These are phyloP conservation scores for Hydrozoanthus tunicans DNA, from an alignment of 64 coral and sea anemone genomes.

Conservation along the genomic window DNA sequence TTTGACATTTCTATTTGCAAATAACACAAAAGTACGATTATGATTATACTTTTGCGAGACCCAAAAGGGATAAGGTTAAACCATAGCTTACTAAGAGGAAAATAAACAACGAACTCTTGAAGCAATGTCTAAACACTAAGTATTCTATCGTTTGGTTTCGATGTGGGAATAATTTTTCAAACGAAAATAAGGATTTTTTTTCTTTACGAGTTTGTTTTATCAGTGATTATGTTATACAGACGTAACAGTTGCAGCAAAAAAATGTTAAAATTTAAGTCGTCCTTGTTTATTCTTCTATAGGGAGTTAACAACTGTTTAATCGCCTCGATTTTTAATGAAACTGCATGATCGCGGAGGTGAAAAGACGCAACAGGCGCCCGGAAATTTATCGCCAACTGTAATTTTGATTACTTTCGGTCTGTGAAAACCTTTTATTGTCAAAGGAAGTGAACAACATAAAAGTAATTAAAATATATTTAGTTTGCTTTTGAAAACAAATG, in stretches of 20 bases:
- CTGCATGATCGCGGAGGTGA: not conserved
- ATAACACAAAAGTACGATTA: not conserved
- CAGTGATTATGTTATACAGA: not conserved
- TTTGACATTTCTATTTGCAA: not conserved
- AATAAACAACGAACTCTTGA: too few species aligned
- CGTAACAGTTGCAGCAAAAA: not conserved
- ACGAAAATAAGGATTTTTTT: not conserved
- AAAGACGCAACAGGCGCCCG: not conserved
- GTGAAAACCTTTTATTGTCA: constrained; percentile 18
- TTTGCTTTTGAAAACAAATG: constrained; percentile 57
- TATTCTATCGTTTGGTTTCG: not conserved
- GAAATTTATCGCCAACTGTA: constrained; percentile 31
- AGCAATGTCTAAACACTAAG: too few species aligned
- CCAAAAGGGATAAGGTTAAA: not conserved
- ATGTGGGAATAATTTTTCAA: not conserved
- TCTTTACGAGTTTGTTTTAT: not conserved
- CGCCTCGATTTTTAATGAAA: constrained; percentile 50
- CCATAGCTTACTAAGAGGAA: too few species aligned
- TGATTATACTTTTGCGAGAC: not conserved
- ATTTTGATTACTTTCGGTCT: constrained; percentile 25
- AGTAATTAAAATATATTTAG: constrained; percentile 59
- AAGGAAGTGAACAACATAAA: constrained; percentile 31
- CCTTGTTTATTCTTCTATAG: not conserved
- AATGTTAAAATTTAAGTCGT: not conserved
- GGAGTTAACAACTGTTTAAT: constrained; percentile 30